Evolutionary conservation across 2,113 vertebrate genomes (phyloP).

Genomic region (Emydura subglobosa): DNA sequence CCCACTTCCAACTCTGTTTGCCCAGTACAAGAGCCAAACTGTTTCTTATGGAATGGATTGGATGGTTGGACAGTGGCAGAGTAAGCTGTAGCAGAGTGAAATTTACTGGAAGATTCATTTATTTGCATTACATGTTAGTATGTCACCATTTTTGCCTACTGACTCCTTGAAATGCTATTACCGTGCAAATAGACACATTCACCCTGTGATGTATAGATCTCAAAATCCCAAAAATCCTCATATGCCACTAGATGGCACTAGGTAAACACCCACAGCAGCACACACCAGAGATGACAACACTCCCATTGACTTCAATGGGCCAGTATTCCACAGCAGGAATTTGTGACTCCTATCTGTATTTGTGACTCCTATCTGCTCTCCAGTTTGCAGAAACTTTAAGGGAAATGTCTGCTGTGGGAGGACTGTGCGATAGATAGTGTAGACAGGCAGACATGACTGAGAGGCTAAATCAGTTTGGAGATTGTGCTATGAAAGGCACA

Average conservation of each 20-base stretch:
- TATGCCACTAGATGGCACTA: neutral
- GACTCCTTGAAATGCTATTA: neutral
- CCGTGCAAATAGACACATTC: neutral
- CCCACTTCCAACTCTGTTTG: rapidly evolving
- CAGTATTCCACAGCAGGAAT: neutral
- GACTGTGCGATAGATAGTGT: too few species aligned
- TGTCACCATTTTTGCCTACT: neutral
- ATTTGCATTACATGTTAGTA: neutral
- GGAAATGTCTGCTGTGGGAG: too few species aligned
- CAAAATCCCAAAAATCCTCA: neutral
- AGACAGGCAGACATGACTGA: too few species aligned
- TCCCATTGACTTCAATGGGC: neutral
- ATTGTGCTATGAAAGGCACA: too few species aligned
- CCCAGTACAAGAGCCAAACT: neutral
- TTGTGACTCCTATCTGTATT: too few species aligned
- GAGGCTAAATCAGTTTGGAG: too few species aligned
- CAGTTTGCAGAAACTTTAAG: too few species aligned
- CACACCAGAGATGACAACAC: neutral
- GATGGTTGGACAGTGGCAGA: rapidly evolving
- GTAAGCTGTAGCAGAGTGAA: neutral
- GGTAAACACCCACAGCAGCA: neutral
- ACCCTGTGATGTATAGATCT: rapidly evolving
- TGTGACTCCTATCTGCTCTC: neutral
- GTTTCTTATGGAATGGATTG: neutral
- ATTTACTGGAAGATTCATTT: neutral